Base-by-base conservation (phyloP, 2,797 vertebrate genomes). In the Notolabrus celidotus region DNA sequence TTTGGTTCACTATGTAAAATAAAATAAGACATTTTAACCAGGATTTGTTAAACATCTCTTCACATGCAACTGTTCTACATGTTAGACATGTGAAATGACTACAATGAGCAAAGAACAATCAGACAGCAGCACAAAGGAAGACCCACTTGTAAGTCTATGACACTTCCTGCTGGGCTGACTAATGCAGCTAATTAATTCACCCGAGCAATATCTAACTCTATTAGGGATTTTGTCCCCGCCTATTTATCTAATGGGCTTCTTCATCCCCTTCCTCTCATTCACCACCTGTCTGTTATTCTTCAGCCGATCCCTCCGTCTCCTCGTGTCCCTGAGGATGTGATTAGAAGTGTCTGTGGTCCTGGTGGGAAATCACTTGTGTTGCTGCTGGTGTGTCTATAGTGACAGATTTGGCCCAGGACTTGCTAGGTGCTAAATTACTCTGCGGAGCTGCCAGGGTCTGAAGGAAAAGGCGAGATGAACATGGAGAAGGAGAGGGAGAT, bases 251-350 rank as follows among this genome's bases (percentile, higher is more conserved):
- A 90, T 86, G 60, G 71, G 58, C 73, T 82, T 83, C 62, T 61
- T 67, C 76, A 70, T 62, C 49, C 25, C 67, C 36, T 74, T 51
- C 11, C 34, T 36, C 34, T 36, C 12, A 36, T 36, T 36, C 69
- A 57, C 60, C 65, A 80, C 74, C 68, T 84, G 77, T 86, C 77
- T 74, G 53, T 83, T 86, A 73, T 87, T 89, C 57, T 62, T 78
- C 68, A 60, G 57, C 57, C 39, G 5, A 54, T 75, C 29, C 55
- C 57, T 67, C 71, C 33, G 55, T 83, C 74, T 76, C 60, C 59
- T 46, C 0, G 33, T 33, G 77, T 92, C 92, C 83, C 89, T 42
- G 65, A 89, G 89, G 89, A 90, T 69, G 79, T 87, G 86, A 91
- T 89, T 92, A 91, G 71, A 87, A 64, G 71, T 84, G 72, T 62